phyloP scores from a whole-genome alignment of 2,113 vertebrate species.

The Ploceus nigricollis region DNA sequence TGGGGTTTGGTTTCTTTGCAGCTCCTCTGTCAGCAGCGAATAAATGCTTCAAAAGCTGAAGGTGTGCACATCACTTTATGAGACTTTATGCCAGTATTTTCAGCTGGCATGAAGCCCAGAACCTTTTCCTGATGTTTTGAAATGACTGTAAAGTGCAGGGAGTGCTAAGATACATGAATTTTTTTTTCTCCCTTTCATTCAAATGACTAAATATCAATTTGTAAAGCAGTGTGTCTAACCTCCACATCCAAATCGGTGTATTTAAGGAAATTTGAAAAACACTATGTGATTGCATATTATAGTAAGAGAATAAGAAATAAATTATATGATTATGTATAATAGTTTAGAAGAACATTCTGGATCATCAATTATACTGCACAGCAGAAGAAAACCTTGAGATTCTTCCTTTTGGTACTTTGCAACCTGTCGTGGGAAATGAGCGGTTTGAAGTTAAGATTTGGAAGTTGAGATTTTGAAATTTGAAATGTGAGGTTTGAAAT shows the following conservation, averaged over 20 bases:
- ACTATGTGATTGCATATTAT: not conserved
- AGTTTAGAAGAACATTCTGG: not conserved
- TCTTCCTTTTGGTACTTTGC: not conserved
- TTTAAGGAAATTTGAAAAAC: not conserved
- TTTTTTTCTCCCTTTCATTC: not conserved
- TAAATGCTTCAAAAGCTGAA: not conserved
- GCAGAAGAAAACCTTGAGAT: not conserved
- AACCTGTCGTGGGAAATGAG: fast-evolving
- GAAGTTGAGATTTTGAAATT: too few species aligned
- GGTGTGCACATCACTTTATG: not conserved
- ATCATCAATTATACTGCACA: not conserved
- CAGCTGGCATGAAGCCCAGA: not conserved
- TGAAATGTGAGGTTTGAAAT: not conserved
- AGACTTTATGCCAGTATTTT: not conserved
- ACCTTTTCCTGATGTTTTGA: not conserved
- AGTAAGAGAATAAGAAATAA: not conserved
- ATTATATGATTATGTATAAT: not conserved
- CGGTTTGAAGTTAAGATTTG: not conserved
- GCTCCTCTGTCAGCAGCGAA: not conserved
- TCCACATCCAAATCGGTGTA: not conserved
- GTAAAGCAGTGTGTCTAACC: not conserved
- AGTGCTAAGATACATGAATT: not conserved
- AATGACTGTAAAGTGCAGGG: not conserved
- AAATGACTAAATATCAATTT: not conserved
- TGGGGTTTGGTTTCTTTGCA: not conserved